Percentiles rank a stretch among this genome's conserved stretches.
phyloP scores from a whole-genome alignment of 2,797 vertebrate genomes.

The Oreochromis mossambicus region DNA sequence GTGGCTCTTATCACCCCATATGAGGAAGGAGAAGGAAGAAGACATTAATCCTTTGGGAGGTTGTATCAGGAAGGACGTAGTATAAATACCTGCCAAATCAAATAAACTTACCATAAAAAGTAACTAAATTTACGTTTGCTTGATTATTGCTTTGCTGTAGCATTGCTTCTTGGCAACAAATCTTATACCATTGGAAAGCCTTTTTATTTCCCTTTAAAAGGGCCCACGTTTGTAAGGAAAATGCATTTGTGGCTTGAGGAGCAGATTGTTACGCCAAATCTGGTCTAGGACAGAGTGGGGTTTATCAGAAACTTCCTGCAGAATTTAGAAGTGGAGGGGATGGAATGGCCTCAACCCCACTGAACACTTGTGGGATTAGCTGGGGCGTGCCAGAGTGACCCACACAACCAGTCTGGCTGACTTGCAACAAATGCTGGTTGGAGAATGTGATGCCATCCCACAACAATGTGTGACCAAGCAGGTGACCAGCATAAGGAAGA shows the following conservation, averaged over 20 bases:
- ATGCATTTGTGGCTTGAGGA: not conserved
- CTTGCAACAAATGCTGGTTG: not conserved
- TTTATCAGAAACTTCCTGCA: not conserved
- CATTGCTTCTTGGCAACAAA: not conserved
- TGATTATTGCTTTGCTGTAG: not conserved
- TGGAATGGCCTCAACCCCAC: not conserved
- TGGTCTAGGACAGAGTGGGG: not conserved
- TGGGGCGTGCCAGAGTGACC: not conserved
- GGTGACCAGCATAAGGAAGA: not conserved
- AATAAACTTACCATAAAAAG: not conserved
- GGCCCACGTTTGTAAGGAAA: not conserved
- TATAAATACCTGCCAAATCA: not conserved
- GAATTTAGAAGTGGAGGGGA: not conserved
- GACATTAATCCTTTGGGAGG: not conserved
- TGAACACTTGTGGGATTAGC: rapidly evolving
- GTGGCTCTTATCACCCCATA: too few relatives aligned
- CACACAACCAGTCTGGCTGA: not conserved
- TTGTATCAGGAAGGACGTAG: not conserved
- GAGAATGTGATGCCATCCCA: not conserved
- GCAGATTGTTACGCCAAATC: not conserved
- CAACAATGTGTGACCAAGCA: not conserved
- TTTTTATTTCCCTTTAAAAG: not conserved
- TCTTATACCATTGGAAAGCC: not conserved
- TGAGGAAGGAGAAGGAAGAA: too few relatives aligned
- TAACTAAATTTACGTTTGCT: not conserved